These are phyloP conservation scores for Acanthococcus lagerstroemiae DNA, from an alignment of 2,888 invertebrate species.

Conservation along the genomic window DNA sequence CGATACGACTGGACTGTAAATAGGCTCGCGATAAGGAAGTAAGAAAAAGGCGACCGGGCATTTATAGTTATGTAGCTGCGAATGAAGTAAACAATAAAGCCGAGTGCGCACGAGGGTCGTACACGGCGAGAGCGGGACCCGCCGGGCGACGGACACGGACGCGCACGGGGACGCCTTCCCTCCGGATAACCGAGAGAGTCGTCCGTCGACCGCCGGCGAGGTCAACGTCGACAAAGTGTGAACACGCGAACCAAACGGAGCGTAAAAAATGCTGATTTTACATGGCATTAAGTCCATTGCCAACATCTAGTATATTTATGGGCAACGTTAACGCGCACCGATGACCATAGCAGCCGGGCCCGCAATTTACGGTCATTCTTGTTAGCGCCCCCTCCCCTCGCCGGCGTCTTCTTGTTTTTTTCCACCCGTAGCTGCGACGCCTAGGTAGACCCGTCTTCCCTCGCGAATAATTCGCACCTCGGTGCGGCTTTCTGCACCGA, in stretches of 20 bases:
- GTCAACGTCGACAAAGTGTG: conserved; percentile 23
- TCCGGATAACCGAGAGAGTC: background rate
- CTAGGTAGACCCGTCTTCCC: no score
- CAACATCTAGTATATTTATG: conserved; percentile 28
- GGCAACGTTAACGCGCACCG: background rate
- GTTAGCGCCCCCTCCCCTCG: no score
- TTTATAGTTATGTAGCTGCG: conserved; percentile 12
- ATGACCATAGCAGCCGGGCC: background rate
- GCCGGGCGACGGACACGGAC: no score
- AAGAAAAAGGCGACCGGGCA: conserved; percentile 19
- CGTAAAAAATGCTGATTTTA: conserved; percentile 32
- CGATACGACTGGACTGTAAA: conserved; percentile 28
- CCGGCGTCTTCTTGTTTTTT: no score
- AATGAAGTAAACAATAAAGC: conserved; percentile 25
- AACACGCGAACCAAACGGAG: conserved; percentile 22
- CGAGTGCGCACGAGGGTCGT: conserved; percentile 14
- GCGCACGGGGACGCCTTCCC: no score
- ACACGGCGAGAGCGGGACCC: background rate
- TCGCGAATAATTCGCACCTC: no score
- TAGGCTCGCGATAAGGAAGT: conserved; percentile 24
- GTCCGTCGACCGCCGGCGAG: background rate
- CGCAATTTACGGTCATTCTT: background rate
- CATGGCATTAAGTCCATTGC: conserved; percentile 31
- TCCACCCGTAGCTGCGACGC: no score
- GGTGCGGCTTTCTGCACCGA: no score